Evolutionary conservation across 2,113 vertebrate species (phyloP), one percentile per base, ranked within the genome.

Genomic region (Cottus gobio): DNA sequence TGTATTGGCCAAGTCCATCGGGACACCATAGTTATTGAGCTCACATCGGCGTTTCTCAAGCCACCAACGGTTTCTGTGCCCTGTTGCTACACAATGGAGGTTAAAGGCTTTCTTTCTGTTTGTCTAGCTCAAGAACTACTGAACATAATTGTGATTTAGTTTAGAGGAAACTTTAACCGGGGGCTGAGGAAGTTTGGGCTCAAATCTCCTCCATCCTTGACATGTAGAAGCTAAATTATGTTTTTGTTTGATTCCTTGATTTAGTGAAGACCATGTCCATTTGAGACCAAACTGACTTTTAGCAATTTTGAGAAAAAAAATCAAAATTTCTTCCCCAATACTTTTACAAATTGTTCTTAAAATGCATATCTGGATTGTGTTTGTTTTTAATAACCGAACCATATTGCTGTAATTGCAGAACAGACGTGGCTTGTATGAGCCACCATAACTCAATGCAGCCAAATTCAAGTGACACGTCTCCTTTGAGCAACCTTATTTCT

Each of bases 1-100:
- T 74, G 58, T 73, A 82, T 65, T 62, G 30, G 52, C 11, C 26
- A 20, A 75, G 46, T 64, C 36, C 36, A 62, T 64, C 7, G 37
- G 70, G 42, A 50, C 48, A 77, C 65, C 31, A 62, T 28, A 46
- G 36, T 37, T 52, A 66, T 65, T 75, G 46, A 67, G n/a, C 24
- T 63, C 20, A 30, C 56, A 28, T 75, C 8, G 15, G 5, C 22
- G 8, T 72, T 67, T 75, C n/a, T 75, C 65, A 71, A 66, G 24
- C 22, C 34, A 65, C n/a, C 13, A 44, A 56, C 26, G 36, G 48
- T 66, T 24, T 26, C 18, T 65, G 10, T 24, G 39, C 11, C 71
- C 48, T 46, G 44, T 34, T 42, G 22, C 13, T 22, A 39, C 9
- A 31, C 34, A 2, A 22, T 46, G 5, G 28, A 62, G 3, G 4